Percentiles rank a stretch among this genome's conserved stretches.
These are phyloP conservation scores for Macroteleia sp. DNA, from an alignment of 2,888 invertebrate genomes.

Conservation along the genomic window DNA sequence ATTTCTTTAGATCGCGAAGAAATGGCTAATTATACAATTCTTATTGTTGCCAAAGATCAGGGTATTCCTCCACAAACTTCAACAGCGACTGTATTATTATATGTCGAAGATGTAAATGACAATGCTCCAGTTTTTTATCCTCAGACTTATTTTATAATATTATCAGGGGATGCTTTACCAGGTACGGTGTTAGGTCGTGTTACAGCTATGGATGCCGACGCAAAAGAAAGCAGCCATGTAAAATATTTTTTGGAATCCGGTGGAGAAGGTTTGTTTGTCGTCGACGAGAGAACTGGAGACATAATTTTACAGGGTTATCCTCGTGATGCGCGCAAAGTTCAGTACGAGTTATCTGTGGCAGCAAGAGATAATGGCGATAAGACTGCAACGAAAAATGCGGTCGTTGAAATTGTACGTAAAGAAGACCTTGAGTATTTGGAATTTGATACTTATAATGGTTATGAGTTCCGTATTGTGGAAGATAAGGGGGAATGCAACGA, in stretches of 20 bases:
- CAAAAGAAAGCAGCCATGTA: slow-evolving; percentile 93
- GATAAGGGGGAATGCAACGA: slow-evolving; percentile 87
- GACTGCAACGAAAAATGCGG: slow-evolving; percentile 89
- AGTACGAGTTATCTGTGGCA: slow-evolving; percentile 90
- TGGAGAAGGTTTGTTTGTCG: slow-evolving; percentile 91
- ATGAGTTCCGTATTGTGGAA: slow-evolving; percentile 93
- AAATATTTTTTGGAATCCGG: slow-evolving; percentile 92
- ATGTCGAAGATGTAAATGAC: slow-evolving; percentile 95
- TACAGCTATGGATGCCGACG: slow-evolving; percentile 93
- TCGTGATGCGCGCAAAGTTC: slow-evolving; percentile 87
- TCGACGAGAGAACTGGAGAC: slow-evolving; percentile 91
- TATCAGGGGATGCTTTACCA: slow-evolving; percentile 88
- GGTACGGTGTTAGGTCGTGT: slow-evolving; percentile 90
- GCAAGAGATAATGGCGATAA: slow-evolving; percentile 93
- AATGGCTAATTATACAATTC: slow-evolving; percentile 90
- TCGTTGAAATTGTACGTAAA: slow-evolving; percentile 91
- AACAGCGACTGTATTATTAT: slow-evolving; percentile 92
- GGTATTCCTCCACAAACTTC: slow-evolving; percentile 95
- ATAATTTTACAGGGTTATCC: slow-evolving; percentile 89
- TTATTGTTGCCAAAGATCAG: slow-evolving; percentile 95
- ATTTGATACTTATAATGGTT: slow-evolving; percentile 90
- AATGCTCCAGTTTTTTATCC: slow-evolving; percentile 97
- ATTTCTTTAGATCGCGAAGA: slow-evolving; percentile 92
- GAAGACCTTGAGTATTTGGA: slow-evolving; percentile 89
- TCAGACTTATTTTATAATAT: slow-evolving; percentile 91